Conservation (phyloP, 2,888 invertebrate species). For the Trachelus troglodyta region DNA sequence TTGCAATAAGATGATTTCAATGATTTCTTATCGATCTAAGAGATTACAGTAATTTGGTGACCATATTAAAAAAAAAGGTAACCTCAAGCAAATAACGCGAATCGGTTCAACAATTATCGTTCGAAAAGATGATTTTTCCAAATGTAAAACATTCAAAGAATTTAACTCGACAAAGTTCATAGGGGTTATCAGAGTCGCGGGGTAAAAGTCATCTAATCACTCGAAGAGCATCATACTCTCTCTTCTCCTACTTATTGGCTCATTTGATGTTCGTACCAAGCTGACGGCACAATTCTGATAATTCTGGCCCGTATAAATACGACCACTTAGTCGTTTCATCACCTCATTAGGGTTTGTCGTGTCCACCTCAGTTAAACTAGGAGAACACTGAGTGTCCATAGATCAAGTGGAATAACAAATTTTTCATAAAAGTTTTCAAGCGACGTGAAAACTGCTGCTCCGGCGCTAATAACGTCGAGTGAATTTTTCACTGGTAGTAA, state of each 20-base stretch:
- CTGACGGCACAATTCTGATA: conserved; percentile 35
- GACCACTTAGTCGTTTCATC: conserved; percentile 40
- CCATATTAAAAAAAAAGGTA: conserved; percentile 7
- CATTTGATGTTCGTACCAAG: conserved; percentile 33
- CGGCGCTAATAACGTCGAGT: not conserved
- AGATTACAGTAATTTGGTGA: not conserved
- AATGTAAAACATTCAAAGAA: conserved; percentile 21
- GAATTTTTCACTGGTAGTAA: not conserved
- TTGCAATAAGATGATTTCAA: not conserved
- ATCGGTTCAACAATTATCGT: not conserved
- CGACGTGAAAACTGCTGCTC: not conserved
- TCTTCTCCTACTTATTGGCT: conserved; percentile 41
- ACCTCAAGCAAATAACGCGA: not conserved
- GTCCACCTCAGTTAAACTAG: not conserved
- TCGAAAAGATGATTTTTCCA: conserved; percentile 23
- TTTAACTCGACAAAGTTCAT: conserved; percentile 37
- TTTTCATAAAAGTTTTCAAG: not conserved
- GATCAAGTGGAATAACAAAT: not conserved
- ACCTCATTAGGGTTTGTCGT: conserved; percentile 28
- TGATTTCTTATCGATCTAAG: not conserved
- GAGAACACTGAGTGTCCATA: not conserved
- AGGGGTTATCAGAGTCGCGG: conserved; percentile 50
- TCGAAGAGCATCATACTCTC: conserved; percentile 25
- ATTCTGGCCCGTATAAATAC: conserved; percentile 53
- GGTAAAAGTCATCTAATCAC: conserved; percentile 55